Conservation (phyloP, 2,797 vertebrate species). For the Sebastes taczanowskii region DNA sequence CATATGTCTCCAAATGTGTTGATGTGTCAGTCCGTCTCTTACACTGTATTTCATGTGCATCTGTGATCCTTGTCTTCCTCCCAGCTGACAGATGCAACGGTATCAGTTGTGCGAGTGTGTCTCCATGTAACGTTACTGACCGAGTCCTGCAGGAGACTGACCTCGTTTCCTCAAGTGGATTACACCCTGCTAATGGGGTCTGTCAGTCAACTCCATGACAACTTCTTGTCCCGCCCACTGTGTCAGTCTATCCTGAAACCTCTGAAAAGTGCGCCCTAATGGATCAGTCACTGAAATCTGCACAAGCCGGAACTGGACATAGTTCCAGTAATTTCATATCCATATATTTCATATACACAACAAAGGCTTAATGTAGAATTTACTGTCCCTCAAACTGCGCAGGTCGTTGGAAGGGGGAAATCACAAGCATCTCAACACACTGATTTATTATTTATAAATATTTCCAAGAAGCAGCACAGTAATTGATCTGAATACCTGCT, state of each 20-base stretch:
- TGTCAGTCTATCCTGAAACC: constrained; percentile 14
- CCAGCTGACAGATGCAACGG: neutral
- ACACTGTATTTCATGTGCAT: neutral
- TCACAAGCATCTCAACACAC: neutral
- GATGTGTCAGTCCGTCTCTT: neutral
- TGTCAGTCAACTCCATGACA: constrained; percentile 52
- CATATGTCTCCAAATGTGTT: neutral
- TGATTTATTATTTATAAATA: neutral
- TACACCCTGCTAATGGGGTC: constrained; percentile 56
- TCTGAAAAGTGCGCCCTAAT: neutral
- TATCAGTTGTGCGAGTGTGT: neutral
- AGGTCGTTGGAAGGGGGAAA: neutral
- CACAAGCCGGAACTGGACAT: neutral
- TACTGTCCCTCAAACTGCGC: neutral
- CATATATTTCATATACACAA: neutral
- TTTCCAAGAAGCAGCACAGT: neutral
- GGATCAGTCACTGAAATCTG: constrained; percentile 1
- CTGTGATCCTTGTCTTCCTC: neutral
- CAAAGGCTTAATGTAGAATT: neutral
- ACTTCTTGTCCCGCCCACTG: constrained; percentile 37
- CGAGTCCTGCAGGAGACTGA: constrained; percentile 57
- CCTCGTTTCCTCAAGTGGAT: constrained; percentile 76
- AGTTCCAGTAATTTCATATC: neutral
- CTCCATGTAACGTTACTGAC: constrained; percentile 47
- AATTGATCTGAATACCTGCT: neutral